phyloP scores from a whole-genome alignment of 2,113 vertebrate species.

The Calidris pygmaea region DNA sequence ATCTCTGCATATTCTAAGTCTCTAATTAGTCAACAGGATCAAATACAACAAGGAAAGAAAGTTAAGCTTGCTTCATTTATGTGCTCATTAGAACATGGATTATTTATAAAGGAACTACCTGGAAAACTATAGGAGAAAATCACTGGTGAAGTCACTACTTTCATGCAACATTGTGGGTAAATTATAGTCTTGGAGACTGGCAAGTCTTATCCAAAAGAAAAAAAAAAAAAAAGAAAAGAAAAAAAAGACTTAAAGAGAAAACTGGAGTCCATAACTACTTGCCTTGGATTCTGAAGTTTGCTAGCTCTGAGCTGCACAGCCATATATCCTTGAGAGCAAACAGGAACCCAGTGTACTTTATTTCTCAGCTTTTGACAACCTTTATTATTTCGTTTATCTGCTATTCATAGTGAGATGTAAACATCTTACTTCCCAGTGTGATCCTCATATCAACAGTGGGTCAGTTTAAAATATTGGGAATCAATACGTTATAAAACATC shows the following conservation, averaged over 20 bases:
- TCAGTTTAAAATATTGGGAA: slow-evolving; percentile 80
- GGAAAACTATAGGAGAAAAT: not conserved
- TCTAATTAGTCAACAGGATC: slow-evolving; percentile 46
- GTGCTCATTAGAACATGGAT: slow-evolving; percentile 5
- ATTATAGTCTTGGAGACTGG: not conserved
- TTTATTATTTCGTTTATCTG: slow-evolving; percentile 79
- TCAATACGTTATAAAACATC: slow-evolving; percentile 81
- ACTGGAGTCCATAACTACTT: not conserved
- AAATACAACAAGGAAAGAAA: not conserved
- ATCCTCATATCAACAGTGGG: slow-evolving; percentile 76
- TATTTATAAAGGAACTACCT: slow-evolving; percentile 7
- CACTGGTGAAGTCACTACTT: not conserved
- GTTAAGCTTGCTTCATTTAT: slow-evolving; percentile 5
- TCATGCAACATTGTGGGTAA: not conserved
- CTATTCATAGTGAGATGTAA: slow-evolving; percentile 78
- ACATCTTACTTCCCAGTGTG: slow-evolving; percentile 77
- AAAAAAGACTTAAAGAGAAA: not conserved
- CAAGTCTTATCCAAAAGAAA: not conserved
- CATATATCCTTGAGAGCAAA: slow-evolving; percentile 62
- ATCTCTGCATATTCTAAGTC: not conserved
- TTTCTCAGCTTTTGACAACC: slow-evolving; percentile 72
- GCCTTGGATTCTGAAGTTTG: slow-evolving; percentile 45
- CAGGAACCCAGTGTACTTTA: slow-evolving; percentile 48
- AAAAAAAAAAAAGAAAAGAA: not conserved
- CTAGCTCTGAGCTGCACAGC: slow-evolving; percentile 7